Evolutionary conservation across 2,888 invertebrate species (phyloP).

Genomic region (Cantharis rustica): DNA sequence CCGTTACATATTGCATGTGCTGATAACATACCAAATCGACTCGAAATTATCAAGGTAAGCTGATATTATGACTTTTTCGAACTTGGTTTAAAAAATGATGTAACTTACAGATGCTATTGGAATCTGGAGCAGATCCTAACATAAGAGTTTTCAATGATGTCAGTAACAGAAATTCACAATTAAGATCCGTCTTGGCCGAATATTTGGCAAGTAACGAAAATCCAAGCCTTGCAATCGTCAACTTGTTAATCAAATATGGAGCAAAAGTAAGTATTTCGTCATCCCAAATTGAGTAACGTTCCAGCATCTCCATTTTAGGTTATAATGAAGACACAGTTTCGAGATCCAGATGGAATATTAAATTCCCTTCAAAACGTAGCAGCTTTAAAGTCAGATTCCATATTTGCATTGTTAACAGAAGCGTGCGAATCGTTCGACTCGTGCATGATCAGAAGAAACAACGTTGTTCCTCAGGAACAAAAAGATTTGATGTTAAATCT

Average conservation of each 20-base stretch:
- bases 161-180: slow-evolving; percentile 67
- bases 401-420: slow-evolving; percentile 71
- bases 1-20: slow-evolving; percentile 84
- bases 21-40: slow-evolving; percentile 73
- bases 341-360: slow-evolving; percentile 82
- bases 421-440: slow-evolving; percentile 79
- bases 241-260: slow-evolving; percentile 74
- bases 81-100: background rate
- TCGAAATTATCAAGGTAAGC: slow-evolving; percentile 51
- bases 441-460: slow-evolving; percentile 78
- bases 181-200: slow-evolving; percentile 81
- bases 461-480: slow-evolving; percentile 67
- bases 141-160: slow-evolving; percentile 75
- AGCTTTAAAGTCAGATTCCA: slow-evolving; percentile 63
- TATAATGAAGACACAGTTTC: slow-evolving; percentile 81
- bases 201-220: slow-evolving; percentile 78
- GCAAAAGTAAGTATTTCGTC: slow-evolving; percentile 65
- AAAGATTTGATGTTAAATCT: slow-evolving; percentile 67
- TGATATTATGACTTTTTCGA: background rate
- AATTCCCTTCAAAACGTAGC: slow-evolving; percentile 75
- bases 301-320: slow-evolving; percentile 57
- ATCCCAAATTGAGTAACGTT: background rate
- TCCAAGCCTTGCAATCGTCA: slow-evolving; percentile 69
- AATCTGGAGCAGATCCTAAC: slow-evolving; percentile 77
- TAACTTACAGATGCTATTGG: slow-evolving; percentile 63